phyloP scores from a whole-genome alignment of 2,797 vertebrate species.

The Rallus crepitans region DNA sequence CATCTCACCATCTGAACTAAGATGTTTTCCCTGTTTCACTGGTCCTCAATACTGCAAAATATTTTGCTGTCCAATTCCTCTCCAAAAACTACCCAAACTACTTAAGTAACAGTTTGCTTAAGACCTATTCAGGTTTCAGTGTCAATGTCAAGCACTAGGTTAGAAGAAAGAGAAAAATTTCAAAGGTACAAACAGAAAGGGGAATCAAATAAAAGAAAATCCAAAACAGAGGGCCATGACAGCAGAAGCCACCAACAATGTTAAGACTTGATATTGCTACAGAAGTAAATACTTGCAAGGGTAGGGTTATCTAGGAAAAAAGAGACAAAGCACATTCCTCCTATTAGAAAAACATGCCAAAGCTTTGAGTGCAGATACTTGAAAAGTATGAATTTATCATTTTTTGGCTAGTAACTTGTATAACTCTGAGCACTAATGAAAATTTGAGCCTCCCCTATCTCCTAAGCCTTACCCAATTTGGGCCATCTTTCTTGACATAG shows the following conservation, averaged over 20 bases:
- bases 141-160: neutral
- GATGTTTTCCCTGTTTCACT: neutral
- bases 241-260: neutral
- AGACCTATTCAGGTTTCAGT: neutral
- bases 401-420: neutral
- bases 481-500: neutral
- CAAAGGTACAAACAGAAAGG: neutral
- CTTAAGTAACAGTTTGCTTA: neutral
- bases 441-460: neutral
- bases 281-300: neutral
- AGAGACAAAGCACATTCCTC: neutral
- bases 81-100: neutral
- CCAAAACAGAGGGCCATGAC: accelerated
- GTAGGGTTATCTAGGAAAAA: neutral
- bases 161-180: neutral
- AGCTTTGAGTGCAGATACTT: neutral
- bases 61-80: neutral
- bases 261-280: neutral
- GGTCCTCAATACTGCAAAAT: neutral
- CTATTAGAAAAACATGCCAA: neutral
- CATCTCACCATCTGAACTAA: neutral
- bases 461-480: accelerated
- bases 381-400: neutral
- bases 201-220: neutral
- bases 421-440: neutral